Conservation (phyloP, 35 echinoderm and acorn worm genomes). For the Apostichopus californicus region DNA sequence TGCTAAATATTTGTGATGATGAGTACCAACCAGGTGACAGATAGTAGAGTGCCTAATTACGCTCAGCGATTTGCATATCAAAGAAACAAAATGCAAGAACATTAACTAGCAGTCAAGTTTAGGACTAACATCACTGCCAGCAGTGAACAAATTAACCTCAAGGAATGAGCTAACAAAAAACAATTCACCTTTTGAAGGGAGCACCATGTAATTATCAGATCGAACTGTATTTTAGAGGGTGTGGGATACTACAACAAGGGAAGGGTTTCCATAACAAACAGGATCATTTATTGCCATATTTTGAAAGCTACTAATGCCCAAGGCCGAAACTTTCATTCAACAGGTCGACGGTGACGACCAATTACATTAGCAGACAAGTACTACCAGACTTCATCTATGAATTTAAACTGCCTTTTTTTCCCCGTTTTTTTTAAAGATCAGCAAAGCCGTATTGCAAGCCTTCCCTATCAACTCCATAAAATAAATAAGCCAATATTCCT, state of each 20-base stretch:
- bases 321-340: not conserved
- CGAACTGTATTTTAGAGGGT: not conserved
- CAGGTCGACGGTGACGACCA: not conserved
- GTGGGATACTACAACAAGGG: not conserved
- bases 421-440: not conserved
- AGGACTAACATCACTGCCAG: conserved; percentile 20
- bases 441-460: conserved; percentile 17
- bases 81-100: not conserved
- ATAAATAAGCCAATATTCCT: conserved; percentile 29
- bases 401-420: not conserved
- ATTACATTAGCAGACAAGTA: not conserved
- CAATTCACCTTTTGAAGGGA: not conserved
- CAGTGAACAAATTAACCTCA: conserved; percentile 30
- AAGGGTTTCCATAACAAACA: not conserved
- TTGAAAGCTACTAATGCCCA: conserved; percentile 45
- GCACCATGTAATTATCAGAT: conserved; percentile 24
- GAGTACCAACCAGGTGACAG: too few relatives aligned
- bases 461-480: not conserved
- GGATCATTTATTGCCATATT: conserved; percentile 35
- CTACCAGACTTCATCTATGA: not conserved
- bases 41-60: too few relatives aligned
- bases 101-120: not conserved
- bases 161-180: conserved; percentile 11
- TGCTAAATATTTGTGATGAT: too few relatives aligned
- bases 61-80: not conserved